Base-by-base conservation (phyloP, 2,113 vertebrate species). In the Microtus oregoni region DNA sequence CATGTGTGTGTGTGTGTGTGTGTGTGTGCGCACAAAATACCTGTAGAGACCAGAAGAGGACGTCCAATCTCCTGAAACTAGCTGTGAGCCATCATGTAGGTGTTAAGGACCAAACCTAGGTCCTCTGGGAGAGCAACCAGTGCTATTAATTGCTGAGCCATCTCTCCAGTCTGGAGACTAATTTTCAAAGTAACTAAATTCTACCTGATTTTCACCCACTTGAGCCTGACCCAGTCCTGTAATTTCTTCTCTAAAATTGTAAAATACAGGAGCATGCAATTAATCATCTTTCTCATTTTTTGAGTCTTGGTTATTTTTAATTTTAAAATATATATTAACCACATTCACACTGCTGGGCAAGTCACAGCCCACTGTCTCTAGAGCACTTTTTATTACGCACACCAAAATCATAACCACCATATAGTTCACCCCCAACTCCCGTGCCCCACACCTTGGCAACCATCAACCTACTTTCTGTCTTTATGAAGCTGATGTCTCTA, bases 211-310 rank as follows among this genome's bases (percentile, higher is more conserved):
- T 88, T 78, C 13, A 78, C 24, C 38, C 65, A 78, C 22, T 91
- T 72, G 28, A 38, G 8, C 19, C 92, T 38, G 47, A 55, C 22
- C 20, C 63, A 63, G 52, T 90, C 12, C 19, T 83, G 58, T 63
- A 32, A 24, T 17, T 91, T 81, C 50, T 41, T 72, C n/a, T n/a
- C 55, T 68, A 35, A 88, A 86, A 70, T 15, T 41, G 28, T 72
- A 86, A 86, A 76, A 86, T 44, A 86, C 20, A 70, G 5, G 24
- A 86, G 24, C n/a, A 72, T 90, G 86, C 89, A 93, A 73, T 83
- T 78, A 75, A 67, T 22, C 26, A 72, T 91, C 28, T 22, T 68
- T 61, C 63, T 32, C 13, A 1, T 28, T 85, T n/a, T 50, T 78
- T 63, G 30, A 68, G 30, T 32, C 67, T 63, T 63, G 20, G 19